phyloP scores from a whole-genome alignment of 2,888 invertebrate genomes.

The Polydrusus pterygomalis region DNA sequence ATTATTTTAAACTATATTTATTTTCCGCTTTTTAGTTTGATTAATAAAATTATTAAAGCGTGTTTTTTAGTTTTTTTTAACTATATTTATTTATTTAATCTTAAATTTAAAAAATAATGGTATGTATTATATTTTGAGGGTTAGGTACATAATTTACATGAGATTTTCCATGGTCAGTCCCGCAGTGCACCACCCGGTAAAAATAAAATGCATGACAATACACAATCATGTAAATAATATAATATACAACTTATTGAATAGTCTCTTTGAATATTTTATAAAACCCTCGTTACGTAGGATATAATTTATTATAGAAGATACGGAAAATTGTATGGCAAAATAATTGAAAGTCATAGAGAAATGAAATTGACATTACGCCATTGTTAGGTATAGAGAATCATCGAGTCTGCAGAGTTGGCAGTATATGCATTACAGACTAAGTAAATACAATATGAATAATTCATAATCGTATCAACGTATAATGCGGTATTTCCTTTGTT shows the following conservation, averaged over 20 bases:
- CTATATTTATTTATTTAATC: no score
- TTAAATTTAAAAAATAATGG: no score
- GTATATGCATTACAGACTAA: constrained; percentile 43
- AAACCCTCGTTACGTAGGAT: neutral
- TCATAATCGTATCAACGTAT: constrained; percentile 46
- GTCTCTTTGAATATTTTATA: constrained; percentile 10
- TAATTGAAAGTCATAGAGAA: constrained; percentile 19
- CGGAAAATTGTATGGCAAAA: constrained; percentile 13
- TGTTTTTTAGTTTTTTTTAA: no score
- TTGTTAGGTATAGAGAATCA: constrained; percentile 26
- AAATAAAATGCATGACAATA: no score
- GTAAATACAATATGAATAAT: constrained; percentile 48
- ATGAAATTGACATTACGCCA: constrained; percentile 28
- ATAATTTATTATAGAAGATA: constrained; percentile 6
- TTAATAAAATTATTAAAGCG: no score
- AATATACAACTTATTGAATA: neutral
- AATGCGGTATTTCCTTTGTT: constrained; percentile 51
- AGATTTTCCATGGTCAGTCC: no score
- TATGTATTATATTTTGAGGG: no score
- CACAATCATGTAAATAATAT: no score
- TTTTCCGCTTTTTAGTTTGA: no score
- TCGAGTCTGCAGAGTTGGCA: constrained; percentile 19
- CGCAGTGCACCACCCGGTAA: no score
- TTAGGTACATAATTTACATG: no score
- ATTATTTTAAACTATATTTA: no score